Conservation (phyloP, 2,797 vertebrate species). For the Rhinella marina region DNA sequence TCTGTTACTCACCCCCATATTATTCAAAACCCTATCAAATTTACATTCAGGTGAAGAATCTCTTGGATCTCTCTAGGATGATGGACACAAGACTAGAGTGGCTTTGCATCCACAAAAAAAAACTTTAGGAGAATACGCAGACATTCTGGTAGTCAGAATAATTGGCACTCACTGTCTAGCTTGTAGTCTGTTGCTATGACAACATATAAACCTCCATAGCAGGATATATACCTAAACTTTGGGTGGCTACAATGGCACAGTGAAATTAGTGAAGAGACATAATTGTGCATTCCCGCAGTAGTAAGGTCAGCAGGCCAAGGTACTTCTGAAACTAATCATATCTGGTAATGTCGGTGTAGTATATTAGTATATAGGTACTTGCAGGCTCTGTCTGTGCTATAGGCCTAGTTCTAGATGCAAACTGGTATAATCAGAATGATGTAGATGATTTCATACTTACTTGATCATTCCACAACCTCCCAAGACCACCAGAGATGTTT, state of each 20-base stretch:
- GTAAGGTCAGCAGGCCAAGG: not conserved
- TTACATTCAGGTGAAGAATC: not conserved
- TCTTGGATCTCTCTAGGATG: not conserved
- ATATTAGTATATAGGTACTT: not conserved
- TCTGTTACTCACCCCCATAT: not conserved
- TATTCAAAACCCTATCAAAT: not conserved
- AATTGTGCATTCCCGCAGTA: not conserved
- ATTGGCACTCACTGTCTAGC: constrained; percentile 47
- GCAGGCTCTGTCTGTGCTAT: not conserved
- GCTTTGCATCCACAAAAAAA: not conserved
- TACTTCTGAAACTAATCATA: not conserved
- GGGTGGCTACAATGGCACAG: not conserved
- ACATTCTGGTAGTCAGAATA: constrained; percentile 27
- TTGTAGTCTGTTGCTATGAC: constrained; percentile 43
- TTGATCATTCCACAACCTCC: not conserved
- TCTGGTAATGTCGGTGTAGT: not conserved
- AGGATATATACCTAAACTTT: constrained; percentile 17
- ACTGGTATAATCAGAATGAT: too few relatives aligned
- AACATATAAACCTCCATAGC: constrained; percentile 16
- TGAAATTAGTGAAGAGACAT: not conserved
- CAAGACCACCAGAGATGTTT: not conserved
- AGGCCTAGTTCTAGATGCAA: not conserved
- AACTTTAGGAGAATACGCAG: constrained; percentile 9
- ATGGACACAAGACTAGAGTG: not conserved
- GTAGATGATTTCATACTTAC: not conserved